These are phyloP conservation scores for Emberiza fucata DNA, from an alignment of 2,113 vertebrate species.

Conservation along the genomic window DNA sequence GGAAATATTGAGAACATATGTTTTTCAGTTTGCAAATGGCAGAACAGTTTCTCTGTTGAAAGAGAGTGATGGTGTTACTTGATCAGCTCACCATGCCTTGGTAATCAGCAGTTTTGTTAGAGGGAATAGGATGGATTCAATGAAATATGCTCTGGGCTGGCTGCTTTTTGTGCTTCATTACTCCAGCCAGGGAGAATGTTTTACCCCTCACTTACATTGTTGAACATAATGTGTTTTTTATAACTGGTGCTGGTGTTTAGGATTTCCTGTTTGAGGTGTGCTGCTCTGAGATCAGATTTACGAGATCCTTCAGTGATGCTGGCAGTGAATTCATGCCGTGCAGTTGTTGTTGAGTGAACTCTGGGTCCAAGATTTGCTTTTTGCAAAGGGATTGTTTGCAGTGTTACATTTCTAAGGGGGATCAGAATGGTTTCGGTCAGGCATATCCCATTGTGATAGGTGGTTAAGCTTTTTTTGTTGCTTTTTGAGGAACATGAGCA, in stretches of 20 bases:
- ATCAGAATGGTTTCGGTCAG: background rate
- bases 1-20: conserved; percentile 71
- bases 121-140: background rate
- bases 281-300: background rate
- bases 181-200: background rate
- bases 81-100: background rate
- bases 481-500: background rate
- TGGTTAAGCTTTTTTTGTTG: background rate
- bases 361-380: background rate
- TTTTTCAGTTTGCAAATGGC: conserved; percentile 46
- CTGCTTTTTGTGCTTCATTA: background rate
- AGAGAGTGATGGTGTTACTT: conserved; percentile 44
- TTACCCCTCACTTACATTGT: background rate
- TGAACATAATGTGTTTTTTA: background rate
- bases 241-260: background rate
- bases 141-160: background rate
- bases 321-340: background rate
- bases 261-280: conserved; percentile 44
- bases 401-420: background rate
- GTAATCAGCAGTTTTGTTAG: background rate
- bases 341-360: background rate
- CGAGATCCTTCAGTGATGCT: background rate
- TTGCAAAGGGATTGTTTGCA: background rate
- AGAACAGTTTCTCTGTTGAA: conserved; percentile 51
- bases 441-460: background rate